phyloP scores from a whole-genome alignment of 2,888 invertebrate species.

The Blera fallax region DNA sequence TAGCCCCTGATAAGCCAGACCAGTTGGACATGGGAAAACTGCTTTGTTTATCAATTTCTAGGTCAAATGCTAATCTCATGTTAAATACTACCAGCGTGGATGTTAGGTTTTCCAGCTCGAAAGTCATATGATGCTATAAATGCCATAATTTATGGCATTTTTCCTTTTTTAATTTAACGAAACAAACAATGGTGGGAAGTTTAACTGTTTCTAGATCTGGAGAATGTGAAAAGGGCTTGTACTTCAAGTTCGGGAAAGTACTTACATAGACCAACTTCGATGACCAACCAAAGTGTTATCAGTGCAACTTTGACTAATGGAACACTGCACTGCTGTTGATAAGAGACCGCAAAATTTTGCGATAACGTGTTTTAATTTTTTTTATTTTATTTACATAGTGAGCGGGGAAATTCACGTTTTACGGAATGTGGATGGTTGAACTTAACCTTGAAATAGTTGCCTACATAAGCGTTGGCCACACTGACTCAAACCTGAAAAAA shows the following conservation, averaged over 20 bases:
- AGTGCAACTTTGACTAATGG: not conserved
- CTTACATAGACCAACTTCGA: too few species aligned
- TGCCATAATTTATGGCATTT: not conserved
- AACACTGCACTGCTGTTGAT: not conserved
- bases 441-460: too few species aligned
- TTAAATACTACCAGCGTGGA: not conserved
- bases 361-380: not conserved
- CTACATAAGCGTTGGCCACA: too few species aligned
- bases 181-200: too few species aligned
- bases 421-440: too few species aligned
- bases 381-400: too few species aligned
- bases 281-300: not conserved
- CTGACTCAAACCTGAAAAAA: too few species aligned
- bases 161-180: too few species aligned
- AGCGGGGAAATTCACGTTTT: too few species aligned
- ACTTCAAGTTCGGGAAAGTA: not conserved
- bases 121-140: not conserved
- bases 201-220: too few species aligned
- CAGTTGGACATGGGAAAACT: not conserved
- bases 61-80: not conserved
- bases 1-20: not conserved
- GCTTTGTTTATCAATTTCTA: conserved; percentile 6
- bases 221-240: too few species aligned
- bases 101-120: not conserved
- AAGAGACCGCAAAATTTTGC: not conserved